Percentiles rank a stretch among this genome's conserved stretches.
Evolutionary conservation across 37 sponge, comb jelly and placozoan species (phyloP).

Genomic region (Ianthella basta): DNA sequence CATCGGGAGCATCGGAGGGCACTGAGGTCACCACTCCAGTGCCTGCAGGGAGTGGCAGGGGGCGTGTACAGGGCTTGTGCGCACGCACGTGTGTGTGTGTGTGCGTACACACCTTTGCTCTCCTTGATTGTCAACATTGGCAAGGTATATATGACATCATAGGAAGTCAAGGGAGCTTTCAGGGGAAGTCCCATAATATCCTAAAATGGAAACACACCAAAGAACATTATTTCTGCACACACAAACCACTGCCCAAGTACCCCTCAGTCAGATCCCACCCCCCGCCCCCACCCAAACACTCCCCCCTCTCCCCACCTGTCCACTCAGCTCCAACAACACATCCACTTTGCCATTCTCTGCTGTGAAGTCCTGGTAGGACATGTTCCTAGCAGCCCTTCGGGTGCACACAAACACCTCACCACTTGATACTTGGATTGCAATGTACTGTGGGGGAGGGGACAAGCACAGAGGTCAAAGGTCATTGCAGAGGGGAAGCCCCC

Average conservation of each 20-base stretch:
- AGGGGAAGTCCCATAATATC: slow-evolving; percentile 96
- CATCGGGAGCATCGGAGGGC: slow-evolving; percentile 99
- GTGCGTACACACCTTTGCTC: slow-evolving; percentile 81
- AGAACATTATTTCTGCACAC: neutral
- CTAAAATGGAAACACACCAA: slow-evolving; percentile 20
- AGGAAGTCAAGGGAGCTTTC: slow-evolving; percentile 91
- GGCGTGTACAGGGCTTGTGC: neutral
- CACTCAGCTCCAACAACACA: slow-evolving; percentile 67
- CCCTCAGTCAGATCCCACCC: neutral
- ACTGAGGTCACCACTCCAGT: slow-evolving; percentile 99
- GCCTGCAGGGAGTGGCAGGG: slow-evolving; percentile 46
- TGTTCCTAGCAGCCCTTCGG: slow-evolving; percentile 85
- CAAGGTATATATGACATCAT: slow-evolving; percentile 90
- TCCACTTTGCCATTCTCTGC: slow-evolving; percentile 80
- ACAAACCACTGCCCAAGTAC: neutral
- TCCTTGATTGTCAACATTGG: slow-evolving; percentile 98
- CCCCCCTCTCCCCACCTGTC: slow-evolving; percentile 47
- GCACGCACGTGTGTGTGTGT: neutral
- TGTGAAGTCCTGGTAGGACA: slow-evolving; percentile 95
- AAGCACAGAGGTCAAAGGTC: neutral
- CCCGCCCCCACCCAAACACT: neutral
- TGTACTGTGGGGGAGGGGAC: slow-evolving; percentile 40
- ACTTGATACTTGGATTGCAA: slow-evolving; percentile 67
- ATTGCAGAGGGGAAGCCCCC: neutral
- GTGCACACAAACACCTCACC: slow-evolving; percentile 89